These are phyloP conservation scores for Alouatta palliata DNA, from an alignment of 2,113 vertebrate species.

Conservation along the genomic window DNA sequence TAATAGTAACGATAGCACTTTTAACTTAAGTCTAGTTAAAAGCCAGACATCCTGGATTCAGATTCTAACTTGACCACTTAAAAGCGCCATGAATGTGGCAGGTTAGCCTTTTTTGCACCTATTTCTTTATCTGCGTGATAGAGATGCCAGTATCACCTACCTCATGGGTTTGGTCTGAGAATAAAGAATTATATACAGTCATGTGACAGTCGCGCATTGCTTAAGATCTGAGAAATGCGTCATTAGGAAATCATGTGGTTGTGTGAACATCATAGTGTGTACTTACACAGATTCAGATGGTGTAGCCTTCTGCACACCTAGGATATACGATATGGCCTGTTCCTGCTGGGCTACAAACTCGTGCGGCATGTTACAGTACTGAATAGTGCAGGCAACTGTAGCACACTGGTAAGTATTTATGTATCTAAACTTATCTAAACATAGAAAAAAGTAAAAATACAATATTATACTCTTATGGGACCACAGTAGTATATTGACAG, in stretches of 20 bases:
- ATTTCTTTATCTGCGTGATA: conserved; percentile 24
- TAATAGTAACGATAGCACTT: background rate
- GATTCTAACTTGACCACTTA: background rate
- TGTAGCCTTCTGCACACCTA: background rate
- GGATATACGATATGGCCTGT: background rate
- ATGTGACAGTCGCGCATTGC: background rate
- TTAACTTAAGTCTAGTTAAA: background rate
- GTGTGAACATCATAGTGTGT: background rate
- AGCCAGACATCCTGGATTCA: background rate
- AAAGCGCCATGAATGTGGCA: background rate
- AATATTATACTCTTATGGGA: background rate
- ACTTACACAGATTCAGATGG: background rate
- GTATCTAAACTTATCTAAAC: background rate
- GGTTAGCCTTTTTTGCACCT: background rate
- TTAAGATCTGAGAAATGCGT: background rate
- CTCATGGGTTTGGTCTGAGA: background rate
- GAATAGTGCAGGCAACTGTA: background rate
- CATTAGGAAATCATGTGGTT: background rate
- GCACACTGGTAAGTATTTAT: background rate
- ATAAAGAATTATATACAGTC: background rate
- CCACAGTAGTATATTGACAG: background rate
- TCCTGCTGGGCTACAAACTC: background rate
- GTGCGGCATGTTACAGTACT: background rate
- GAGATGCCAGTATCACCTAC: background rate
- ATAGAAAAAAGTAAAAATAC: background rate